Evolutionary conservation across 2,797 vertebrate genomes (phyloP), one percentile per base, ranked within the genome.

Genomic region (Enteromius treurensis): DNA sequence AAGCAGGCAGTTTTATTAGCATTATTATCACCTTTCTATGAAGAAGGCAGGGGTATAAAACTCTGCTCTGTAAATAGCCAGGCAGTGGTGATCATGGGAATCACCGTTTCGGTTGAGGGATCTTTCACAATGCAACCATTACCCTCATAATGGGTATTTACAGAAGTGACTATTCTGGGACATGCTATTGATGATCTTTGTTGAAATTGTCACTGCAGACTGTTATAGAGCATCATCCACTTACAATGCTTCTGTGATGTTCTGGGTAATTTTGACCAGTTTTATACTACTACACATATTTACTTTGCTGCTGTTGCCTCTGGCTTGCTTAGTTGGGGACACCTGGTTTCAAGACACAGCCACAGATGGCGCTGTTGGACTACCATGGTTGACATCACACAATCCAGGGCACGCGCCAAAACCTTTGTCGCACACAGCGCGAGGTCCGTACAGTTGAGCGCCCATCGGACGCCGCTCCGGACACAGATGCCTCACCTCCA

Each of bases 1-100:
- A 67, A 62, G 85, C 71, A 3, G 4, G 47, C 74, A 85, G 86
- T 89, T 93, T 90, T 89, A 92, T 91, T 88, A 80, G 64, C 19
- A 6, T 84, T 51, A 67, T 88, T 89, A 90, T 89, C 85, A 88
- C 70, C 83, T 87, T 37, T 82, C 21, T 32, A 83, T 82, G 89
- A 90, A 90, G 88, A 87, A 79, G 79, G 79, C 51, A 85, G 74
- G 64, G 84, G 82, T 21, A 40, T 7, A 87, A 64, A 34, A 14
- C 58, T 88, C 86, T 89, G 86, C 88, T 80, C 80, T 7, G 19
- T 26, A 13, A 45, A 82, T 69, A 81, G 80, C 77, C 76, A 62
- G 85, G 60, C 81, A 74, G 84, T 34, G 83, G 80, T 76, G 69
- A 89, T 87, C 87, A 90, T 88, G 81, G 87, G 71, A 77, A 68